These are phyloP conservation scores for Melanerpes aurifrons DNA, from an alignment of 2,113 vertebrate genomes.

Conservation along the genomic window DNA sequence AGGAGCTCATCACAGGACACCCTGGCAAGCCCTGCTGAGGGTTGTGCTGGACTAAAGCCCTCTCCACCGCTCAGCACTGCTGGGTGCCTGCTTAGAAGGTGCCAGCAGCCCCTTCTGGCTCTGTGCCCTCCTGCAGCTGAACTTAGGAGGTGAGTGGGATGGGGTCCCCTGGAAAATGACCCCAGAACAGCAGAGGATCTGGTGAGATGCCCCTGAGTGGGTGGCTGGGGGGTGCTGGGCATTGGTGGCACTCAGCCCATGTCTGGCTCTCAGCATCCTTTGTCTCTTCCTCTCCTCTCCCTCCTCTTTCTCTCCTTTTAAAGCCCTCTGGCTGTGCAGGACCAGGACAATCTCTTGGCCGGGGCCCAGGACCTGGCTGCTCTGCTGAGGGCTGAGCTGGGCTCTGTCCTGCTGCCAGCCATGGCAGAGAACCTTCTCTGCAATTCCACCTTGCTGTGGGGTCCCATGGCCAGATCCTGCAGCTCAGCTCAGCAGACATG, in stretches of 20 bases:
- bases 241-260: not conserved
- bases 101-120: not conserved
- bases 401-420: not conserved
- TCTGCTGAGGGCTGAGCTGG: not conserved
- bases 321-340: constrained; percentile 8
- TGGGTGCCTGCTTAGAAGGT: not conserved
- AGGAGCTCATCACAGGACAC: not conserved
- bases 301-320: constrained; percentile 44
- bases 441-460: fast-evolving
- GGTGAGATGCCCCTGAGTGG: fast-evolving
- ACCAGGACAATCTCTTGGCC: not conserved
- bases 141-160: fast-evolving
- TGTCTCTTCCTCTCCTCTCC: not conserved
- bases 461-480: fast-evolving
- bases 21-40: not conserved
- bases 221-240: fast-evolving
- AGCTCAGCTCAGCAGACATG: fast-evolving
- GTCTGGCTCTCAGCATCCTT: not conserved
- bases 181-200: fast-evolving
- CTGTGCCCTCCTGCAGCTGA: not conserved
- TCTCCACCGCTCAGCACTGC: not conserved
- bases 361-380: not conserved
- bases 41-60: not conserved
- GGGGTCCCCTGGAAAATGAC: not conserved
- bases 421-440: not conserved